Evolutionary conservation across 2,113 vertebrate species (phyloP), one percentile per base, ranked within the genome.

Genomic region (Dromaius novaehollandiae): DNA sequence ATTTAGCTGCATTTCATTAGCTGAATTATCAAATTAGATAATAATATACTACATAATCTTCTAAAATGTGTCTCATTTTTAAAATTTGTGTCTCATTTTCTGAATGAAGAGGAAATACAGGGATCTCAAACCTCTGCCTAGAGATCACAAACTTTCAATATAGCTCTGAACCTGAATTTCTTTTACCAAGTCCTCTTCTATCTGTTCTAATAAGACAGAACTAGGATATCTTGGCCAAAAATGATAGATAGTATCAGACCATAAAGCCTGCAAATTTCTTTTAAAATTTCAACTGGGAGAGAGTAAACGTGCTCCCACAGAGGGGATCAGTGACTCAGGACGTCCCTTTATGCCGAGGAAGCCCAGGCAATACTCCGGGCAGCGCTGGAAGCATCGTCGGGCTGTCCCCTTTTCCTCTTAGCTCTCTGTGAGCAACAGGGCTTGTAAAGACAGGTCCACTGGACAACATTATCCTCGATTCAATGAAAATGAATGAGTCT

Each of bases 1-100:
- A 58, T 58, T 91, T 86, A 93, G 63, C 55, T 91, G 71, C 53
- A 89, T 88, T 95, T 89, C 63, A 82, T 93, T 81, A 94, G 38
- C 71, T 75, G 71, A 94, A 82, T 68, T 89, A 81, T 42, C 76
- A 86, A 93, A 83, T 89, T 74, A 66, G 64, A 91, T 83, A 55
- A 90, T 76, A 74, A 74, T 51, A 55, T 30, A 40, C 51, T 53
- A 40, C 34, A 71, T 40, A 82, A 89, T 77, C 53, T 74, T 95
- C 86, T 40, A 96, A 95, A 95, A 75, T 19, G 8, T 51, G 16
- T 46, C 42, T 71, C 5, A 50, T 91, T 92, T 95, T 91, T 38
- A 75, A 80, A 78, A 78, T 66, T 51, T 6, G 0, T 0, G 0
- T 63, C 63, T 94, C 5, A 1, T 78, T 97, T 94, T 89, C 40